Evolutionary conservation across 2,113 vertebrate genomes (phyloP).

Genomic region (Myiozetetes cayanensis): DNA sequence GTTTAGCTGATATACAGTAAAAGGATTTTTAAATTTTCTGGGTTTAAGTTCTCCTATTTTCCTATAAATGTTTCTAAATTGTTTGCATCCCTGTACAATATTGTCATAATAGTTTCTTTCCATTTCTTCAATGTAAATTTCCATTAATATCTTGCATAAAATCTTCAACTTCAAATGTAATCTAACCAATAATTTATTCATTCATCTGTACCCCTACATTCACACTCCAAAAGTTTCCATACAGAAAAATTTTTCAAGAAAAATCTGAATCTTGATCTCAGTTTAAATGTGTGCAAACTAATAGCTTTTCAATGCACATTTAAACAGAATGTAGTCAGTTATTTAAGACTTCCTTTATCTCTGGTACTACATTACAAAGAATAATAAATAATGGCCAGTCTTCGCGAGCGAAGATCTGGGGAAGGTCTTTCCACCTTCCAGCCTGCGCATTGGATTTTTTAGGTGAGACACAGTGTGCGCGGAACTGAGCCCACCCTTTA

Average conservation of each 20-base stretch:
- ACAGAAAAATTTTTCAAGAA: background rate
- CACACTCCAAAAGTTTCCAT: background rate
- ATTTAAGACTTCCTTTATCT: background rate
- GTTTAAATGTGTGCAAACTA: background rate
- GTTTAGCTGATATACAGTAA: background rate
- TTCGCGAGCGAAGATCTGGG: too few species aligned
- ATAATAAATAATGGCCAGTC: too few species aligned
- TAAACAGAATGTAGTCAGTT: background rate
- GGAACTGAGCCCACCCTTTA: too few species aligned
- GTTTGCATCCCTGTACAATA: background rate
- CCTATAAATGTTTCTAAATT: background rate
- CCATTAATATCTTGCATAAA: background rate
- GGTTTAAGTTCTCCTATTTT: background rate
- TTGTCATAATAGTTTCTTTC: background rate
- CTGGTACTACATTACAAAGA: background rate
- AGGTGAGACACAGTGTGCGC: too few species aligned
- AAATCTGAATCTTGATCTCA: background rate
- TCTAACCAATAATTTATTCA: background rate
- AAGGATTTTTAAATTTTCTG: background rate
- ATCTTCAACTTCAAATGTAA: background rate
- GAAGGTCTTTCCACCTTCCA: too few species aligned
- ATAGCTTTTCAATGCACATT: background rate
- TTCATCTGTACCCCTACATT: background rate
- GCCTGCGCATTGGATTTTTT: too few species aligned
- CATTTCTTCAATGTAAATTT: background rate